These are phyloP conservation scores for Zosterops pallidus DNA, from an alignment of 2,113 vertebrate species.

Conservation along the genomic window DNA sequence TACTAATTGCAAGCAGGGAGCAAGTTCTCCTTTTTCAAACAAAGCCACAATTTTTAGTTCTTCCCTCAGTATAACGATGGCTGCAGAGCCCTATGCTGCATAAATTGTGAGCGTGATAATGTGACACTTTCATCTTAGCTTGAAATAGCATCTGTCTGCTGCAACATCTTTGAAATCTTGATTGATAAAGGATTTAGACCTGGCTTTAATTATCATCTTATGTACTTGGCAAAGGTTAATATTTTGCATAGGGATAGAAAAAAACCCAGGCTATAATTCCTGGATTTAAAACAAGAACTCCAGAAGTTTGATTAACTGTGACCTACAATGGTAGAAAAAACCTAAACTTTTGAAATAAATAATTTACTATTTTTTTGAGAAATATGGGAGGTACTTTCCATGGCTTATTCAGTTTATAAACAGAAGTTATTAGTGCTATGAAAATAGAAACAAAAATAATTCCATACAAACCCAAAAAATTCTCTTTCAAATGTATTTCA, in stretches of 20 bases:
- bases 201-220: slow-evolving; percentile 67
- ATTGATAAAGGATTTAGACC: slow-evolving; percentile 62
- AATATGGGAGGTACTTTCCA: background rate
- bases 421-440: background rate
- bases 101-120: slow-evolving; percentile 49
- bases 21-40: slow-evolving; percentile 42
- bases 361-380: background rate
- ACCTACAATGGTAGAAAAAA: background rate
- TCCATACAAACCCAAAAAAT: background rate
- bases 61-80: background rate
- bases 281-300: background rate
- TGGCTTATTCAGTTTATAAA: background rate
- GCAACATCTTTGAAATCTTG: slow-evolving; percentile 66
- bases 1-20: slow-evolving; percentile 58
- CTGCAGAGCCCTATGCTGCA: background rate
- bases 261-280: slow-evolving; percentile 23
- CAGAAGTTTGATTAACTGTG: slow-evolving; percentile 4
- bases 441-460: background rate
- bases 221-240: slow-evolving; percentile 64
- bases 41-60: slow-evolving; percentile 17
- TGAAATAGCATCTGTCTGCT: slow-evolving; percentile 56
- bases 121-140: slow-evolving; percentile 48
- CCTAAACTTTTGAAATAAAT: background rate
- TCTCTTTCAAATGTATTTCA: background rate
- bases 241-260: slow-evolving; percentile 38